Evolutionary conservation across 2,888 invertebrate genomes (phyloP).

Genomic region (Drosophila neotestacea): DNA sequence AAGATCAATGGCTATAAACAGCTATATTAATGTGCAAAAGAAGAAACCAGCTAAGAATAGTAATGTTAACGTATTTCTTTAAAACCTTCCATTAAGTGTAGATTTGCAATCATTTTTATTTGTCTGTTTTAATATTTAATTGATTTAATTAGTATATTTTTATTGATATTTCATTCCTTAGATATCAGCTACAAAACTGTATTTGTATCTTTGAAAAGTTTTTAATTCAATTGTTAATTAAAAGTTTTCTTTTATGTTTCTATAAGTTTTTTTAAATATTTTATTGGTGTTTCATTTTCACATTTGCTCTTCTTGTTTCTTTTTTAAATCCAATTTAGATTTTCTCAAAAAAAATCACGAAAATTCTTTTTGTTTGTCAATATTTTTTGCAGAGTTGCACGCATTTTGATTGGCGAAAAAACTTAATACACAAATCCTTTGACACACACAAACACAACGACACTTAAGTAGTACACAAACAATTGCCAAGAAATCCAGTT

Average conservation of each 20-base stretch:
- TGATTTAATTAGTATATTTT: background rate
- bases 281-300: background rate
- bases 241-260: background rate
- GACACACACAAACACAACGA: slow-evolving; percentile 44
- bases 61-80: background rate
- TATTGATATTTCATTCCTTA: background rate
- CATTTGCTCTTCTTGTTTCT: slow-evolving; percentile 4
- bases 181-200: slow-evolving; percentile 1
- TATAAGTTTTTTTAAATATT: background rate
- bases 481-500: slow-evolving; percentile 73
- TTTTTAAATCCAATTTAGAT: background rate
- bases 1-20: slow-evolving; percentile 43
- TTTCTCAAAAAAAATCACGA: slow-evolving; percentile 4
- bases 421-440: slow-evolving; percentile 55
- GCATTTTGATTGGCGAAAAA: slow-evolving; percentile 49
- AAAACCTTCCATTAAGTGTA: background rate
- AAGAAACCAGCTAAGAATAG: background rate
- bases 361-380: slow-evolving; percentile 15
- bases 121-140: background rate
- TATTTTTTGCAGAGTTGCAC: slow-evolving; percentile 30
- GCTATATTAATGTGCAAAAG: slow-evolving; percentile 24
- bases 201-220: background rate
- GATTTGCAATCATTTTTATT: background rate
- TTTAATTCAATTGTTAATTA: background rate
- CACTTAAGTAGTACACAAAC: slow-evolving; percentile 51